Base-by-base conservation (phyloP, 1,140 invertebrate genomes). In the Drosophila willistoni region DNA sequence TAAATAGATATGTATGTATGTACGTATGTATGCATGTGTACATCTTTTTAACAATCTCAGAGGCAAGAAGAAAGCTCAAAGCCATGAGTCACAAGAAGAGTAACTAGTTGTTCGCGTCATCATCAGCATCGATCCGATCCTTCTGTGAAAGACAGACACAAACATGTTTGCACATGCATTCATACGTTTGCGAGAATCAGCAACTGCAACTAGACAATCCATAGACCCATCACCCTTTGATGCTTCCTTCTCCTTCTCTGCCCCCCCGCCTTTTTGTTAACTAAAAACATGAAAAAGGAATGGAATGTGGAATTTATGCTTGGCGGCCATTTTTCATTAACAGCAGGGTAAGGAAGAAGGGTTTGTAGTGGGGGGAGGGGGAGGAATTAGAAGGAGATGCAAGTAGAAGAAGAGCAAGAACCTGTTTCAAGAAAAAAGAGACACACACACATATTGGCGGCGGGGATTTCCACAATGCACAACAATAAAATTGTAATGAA, bases 241-340 rank as follows among this genome's bases (percentile, higher is more conserved):
- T 2, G 3, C 14, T 19, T 9, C 2, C 7, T 7, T 2, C 14
- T 14, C n/a, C 7, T 14, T 2, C 7, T 7, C 6, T 3, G 0
- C 7, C n/a, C 0, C n/a, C 3, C 6, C n/a, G 5, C n/a, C 10
- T 0, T 1, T 6, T 14, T 14, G 41, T 44, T 14, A 7, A 44
- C 13, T 44, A 44, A 7, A 29, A 9, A 17, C 44, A 19, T 51
- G 44, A 12, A 51, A 10, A 47, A 51, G 44, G 44, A 51, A 51
- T 59, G 73, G 73, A 76, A 75, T 76, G 73, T 39, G 57, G 56
- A 54, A 70, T 19, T 54, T 47, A 36, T 47, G 44, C 36, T 56
- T 63, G 76, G 34, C 71, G 57, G 74, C 75, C 73, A 77, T 77
- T 77, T 77, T 77, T 77, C 42, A 55, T 47, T 39, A 73, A 70